Percentiles rank a stretch among this genome's conserved stretches.
Evolutionary conservation across 2,113 vertebrate genomes (phyloP).

Genomic region (Proterorhinus semilunaris): DNA sequence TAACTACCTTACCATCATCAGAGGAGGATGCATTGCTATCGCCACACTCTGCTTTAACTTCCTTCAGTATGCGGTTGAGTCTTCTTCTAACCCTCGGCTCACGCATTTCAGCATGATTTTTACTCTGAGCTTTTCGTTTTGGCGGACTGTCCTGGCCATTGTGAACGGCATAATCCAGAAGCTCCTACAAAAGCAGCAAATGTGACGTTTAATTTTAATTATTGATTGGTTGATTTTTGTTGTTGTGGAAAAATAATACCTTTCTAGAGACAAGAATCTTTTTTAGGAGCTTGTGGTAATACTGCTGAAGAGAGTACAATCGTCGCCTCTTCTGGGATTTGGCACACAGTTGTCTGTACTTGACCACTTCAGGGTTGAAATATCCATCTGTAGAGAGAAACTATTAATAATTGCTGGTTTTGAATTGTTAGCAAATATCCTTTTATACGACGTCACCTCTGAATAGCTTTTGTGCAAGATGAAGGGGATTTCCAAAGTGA

Average conservation of each 20-base stretch:
- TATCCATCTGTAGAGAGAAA: constrained; percentile 81
- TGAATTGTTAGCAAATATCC: background rate
- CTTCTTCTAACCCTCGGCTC: constrained; percentile 85
- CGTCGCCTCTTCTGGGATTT: constrained; percentile 93
- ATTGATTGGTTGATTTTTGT: background rate
- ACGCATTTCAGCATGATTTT: constrained; percentile 79
- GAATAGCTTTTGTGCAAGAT: constrained; percentile 93
- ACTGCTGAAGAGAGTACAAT: constrained; percentile 89
- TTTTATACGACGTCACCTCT: constrained; percentile 75
- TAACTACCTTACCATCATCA: constrained; percentile 86
- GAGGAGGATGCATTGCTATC: constrained; percentile 91
- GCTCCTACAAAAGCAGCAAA: constrained; percentile 72
- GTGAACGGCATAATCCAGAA: constrained; percentile 86
- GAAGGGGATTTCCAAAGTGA: constrained; percentile 90
- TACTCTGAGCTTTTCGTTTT: constrained; percentile 72
- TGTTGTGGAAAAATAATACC: constrained; percentile 59
- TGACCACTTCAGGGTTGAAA: constrained; percentile 97
- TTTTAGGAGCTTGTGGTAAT: constrained; percentile 91
- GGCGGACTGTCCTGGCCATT: constrained; percentile 82
- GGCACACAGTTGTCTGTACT: constrained; percentile 90
- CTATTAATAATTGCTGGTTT: background rate
- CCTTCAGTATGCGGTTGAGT: constrained; percentile 86
- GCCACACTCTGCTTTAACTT: constrained; percentile 92
- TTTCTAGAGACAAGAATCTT: constrained; percentile 94
- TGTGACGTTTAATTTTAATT: background rate